Percentiles rank a stretch among this genome's conserved stretches.
Evolutionary conservation across 2,888 invertebrate genomes (phyloP).

Genomic region (Steinernema scapterisci): DNA sequence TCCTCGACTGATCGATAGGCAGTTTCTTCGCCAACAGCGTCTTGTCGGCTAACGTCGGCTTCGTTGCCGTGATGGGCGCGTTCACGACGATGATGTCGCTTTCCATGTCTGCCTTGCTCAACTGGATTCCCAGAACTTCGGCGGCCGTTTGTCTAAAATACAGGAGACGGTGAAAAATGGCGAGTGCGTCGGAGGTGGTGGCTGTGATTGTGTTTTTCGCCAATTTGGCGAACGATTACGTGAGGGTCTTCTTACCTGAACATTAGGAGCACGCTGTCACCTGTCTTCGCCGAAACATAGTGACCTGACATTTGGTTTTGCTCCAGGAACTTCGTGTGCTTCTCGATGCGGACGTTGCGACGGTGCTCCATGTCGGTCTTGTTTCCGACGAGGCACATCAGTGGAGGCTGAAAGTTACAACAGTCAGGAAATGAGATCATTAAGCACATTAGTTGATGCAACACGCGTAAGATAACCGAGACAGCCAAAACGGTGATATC

Average conservation of each 20-base stretch:
- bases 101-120: conserved; percentile 76
- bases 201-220: not conserved
- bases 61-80: conserved; percentile 65
- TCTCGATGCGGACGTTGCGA: conserved; percentile 70
- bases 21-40: conserved; percentile 6
- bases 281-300: conserved; percentile 72
- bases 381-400: conserved; percentile 71
- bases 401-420: conserved; percentile 68
- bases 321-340: conserved; percentile 70
- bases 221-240: not conserved
- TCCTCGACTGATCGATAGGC: conserved; percentile 14
- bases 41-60: conserved; percentile 20
- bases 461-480: too few relatives aligned
- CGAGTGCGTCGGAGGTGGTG: too few relatives aligned
- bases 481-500: too few relatives aligned
- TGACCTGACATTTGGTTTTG: conserved; percentile 70
- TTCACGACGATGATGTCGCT: conserved; percentile 75
- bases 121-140: conserved; percentile 75
- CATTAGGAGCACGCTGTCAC: conserved; percentile 70
- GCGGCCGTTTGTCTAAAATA: conserved; percentile 73
- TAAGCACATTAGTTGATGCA: too few relatives aligned
- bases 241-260: conserved; percentile 58
- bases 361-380: conserved; percentile 72
- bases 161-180: not conserved
- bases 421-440: too few relatives aligned